A percentile compares a stretch with the other conserved stretches of the same genome.
These are phyloP conservation scores for Grantiella picta DNA, from an alignment of 2,113 vertebrate species.

Conservation along the genomic window DNA sequence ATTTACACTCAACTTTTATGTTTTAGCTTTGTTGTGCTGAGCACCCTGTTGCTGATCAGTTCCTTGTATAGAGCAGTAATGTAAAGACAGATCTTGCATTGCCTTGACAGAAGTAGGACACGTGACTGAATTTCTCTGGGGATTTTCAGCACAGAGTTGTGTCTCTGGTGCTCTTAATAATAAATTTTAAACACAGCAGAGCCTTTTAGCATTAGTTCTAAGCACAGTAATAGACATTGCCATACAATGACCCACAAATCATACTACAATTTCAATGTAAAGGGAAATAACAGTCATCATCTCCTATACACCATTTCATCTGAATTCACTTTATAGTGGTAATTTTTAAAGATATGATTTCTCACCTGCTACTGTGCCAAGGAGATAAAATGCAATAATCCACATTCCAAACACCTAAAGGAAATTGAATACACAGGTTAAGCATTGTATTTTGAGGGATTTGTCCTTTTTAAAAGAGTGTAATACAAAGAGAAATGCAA, in stretches of 20 bases:
- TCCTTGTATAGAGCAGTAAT: background rate
- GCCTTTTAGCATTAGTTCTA: background rate
- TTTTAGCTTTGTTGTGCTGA: background rate
- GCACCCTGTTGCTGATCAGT: background rate
- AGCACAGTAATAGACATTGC: background rate
- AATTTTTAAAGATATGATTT: background rate
- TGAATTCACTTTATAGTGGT: background rate
- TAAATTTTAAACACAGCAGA: background rate
- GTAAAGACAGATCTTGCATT: background rate
- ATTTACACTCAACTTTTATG: background rate
- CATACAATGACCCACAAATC: background rate
- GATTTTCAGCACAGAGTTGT: background rate
- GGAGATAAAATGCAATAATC: conserved; percentile 36
- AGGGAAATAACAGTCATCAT: background rate
- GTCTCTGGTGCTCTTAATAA: background rate
- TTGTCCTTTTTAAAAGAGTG: background rate
- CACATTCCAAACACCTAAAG: conserved; percentile 36
- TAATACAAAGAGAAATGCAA: background rate
- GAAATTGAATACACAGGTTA: conserved; percentile 2
- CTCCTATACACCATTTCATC: background rate
- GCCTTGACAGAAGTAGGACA: background rate
- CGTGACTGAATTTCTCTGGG: background rate
- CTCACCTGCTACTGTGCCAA: conserved; percentile 48
- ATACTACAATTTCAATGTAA: background rate
- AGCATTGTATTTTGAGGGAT: background rate